Conservation (phyloP, 2,113 vertebrate genomes). For the Pedetes capensis region DNA sequence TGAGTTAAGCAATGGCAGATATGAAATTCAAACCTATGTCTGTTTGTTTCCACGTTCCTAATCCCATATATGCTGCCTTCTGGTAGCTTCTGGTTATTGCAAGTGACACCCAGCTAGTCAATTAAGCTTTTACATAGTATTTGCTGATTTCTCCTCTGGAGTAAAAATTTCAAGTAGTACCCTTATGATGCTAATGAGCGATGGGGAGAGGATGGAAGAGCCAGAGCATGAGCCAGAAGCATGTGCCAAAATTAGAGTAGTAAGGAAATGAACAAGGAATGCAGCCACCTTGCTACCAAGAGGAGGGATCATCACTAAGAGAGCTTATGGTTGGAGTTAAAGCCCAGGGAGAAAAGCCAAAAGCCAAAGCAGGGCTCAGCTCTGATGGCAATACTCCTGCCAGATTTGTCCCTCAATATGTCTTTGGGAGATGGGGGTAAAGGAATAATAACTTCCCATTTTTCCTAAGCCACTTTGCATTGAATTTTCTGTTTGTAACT, state of each 20-base stretch:
- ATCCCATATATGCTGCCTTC: too few relatives aligned
- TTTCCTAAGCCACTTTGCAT: neutral
- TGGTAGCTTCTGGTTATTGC: neutral
- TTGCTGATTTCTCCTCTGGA: neutral
- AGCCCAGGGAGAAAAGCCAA: neutral
- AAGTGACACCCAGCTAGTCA: neutral
- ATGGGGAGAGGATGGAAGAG: neutral
- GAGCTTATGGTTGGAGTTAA: neutral
- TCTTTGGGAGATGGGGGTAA: neutral
- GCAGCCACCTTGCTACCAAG: neutral
- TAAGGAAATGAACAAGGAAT: neutral
- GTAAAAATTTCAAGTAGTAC: too few relatives aligned
- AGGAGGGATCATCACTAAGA: neutral
- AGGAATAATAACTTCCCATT: neutral
- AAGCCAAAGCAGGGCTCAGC: neutral
- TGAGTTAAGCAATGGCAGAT: neutral
- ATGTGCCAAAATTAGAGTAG: neutral
- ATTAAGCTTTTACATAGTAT: neutral
- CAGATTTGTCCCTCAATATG: neutral
- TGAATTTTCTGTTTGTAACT: neutral
- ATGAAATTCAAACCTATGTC: neutral
- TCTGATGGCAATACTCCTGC: neutral
- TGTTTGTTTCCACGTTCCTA: neutral
- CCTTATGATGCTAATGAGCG: neutral
- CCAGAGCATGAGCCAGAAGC: neutral